These are phyloP conservation scores for Cecropterus lyciades DNA, from an alignment of 1,140 invertebrate species.

Conservation along the genomic window DNA sequence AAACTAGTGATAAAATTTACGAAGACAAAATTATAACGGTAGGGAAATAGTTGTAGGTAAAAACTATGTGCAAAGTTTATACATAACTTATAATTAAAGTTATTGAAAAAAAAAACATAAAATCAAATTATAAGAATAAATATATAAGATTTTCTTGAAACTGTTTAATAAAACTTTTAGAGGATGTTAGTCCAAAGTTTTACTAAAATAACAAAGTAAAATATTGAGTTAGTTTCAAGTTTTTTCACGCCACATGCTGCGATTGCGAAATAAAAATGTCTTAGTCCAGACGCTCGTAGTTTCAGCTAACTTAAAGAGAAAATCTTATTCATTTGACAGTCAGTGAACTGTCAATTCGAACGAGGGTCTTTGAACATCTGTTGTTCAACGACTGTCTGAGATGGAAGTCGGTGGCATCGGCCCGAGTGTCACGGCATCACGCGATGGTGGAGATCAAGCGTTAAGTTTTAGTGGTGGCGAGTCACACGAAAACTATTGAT, in stretches of 20 bases:
- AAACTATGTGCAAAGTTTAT: too few relatives aligned
- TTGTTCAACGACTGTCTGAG: constrained; percentile 18
- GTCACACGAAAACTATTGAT: background rate
- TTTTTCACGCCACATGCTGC: background rate
- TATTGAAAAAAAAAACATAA: too few relatives aligned
- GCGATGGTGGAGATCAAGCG: constrained; percentile 1
- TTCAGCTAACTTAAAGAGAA: constrained; percentile 14
- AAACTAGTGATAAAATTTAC: too few relatives aligned
- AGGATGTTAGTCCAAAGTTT: too few relatives aligned
- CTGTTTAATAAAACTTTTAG: too few relatives aligned
- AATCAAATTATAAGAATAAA: too few relatives aligned
- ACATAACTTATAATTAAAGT: too few relatives aligned
- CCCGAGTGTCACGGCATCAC: constrained; percentile 18
- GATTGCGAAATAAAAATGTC: background rate
- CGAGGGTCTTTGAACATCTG: constrained; percentile 27
- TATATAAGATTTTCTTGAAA: too few relatives aligned
- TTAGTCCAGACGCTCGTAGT: background rate
- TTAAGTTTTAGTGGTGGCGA: constrained; percentile 1
- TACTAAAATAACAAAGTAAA: background rate
- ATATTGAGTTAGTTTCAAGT: background rate
- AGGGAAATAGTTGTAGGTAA: too few relatives aligned
- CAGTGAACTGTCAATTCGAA: constrained; percentile 20
- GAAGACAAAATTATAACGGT: too few relatives aligned
- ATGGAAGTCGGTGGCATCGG: constrained; percentile 1
- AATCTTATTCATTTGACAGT: background rate